Evolutionary conservation across 2,888 invertebrate species (phyloP), one percentile per base, ranked within the genome.

Genomic region (Drosophila picticornis): DNA sequence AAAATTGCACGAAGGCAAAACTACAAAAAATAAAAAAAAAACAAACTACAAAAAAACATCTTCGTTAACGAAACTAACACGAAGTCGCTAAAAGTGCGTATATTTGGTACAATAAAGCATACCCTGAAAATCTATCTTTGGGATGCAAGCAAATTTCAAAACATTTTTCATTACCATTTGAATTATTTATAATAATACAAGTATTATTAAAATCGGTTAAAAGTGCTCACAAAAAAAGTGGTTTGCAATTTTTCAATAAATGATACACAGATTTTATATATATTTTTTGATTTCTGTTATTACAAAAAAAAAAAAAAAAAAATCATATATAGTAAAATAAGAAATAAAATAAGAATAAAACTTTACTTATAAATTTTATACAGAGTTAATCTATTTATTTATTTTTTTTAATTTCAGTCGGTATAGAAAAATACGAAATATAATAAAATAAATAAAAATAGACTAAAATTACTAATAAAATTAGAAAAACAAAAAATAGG

Each of bases 51-150:
- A 83, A 86, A 87, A 84, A 87, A 72, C 88, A 84, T 88, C 85
- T 84, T 85, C 73, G 88, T 90, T 82, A 84, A 76, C 83, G 74
- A 84, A 81, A 64, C 67, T 61, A 72, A 72, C 83, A 84, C 83
- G 80, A 90, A 65, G 67, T 72, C 56, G 56, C 51, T 57, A 61
- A 71, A 84, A 87, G 79, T 89, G 84, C 90, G 90, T 85, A 51
- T 13, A 29, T 16, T 29, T 38, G 22, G n/a, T 32, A 32, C 29
- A 52, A 22, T 51, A 51, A 31, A n/a, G 13, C 4, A 38, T 56
- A 27, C 55, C 16, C 46, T 46, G 9, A n/a, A n/a, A 27, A 52
- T 57, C 16, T 53, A 55, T 27, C 55, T 71, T 60, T 9, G 9
- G 38, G 4, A 6, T 31, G 19, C 4, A 22, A 27, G 19, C 11